Conservation (phyloP, 2,888 invertebrate genomes). For the Chrysomela aeneicollis region DNA sequence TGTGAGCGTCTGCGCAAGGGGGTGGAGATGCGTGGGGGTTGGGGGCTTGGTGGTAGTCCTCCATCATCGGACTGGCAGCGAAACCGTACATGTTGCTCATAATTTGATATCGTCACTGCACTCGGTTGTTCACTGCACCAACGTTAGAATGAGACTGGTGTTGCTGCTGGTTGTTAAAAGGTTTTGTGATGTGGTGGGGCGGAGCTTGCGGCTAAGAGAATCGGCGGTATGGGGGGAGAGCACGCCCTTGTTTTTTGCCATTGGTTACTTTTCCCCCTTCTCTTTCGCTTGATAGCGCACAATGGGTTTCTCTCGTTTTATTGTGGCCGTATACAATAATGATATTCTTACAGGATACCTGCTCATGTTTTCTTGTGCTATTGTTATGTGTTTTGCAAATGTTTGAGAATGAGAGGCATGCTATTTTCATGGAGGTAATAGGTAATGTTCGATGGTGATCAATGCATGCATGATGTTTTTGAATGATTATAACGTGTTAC, state of each 20-base stretch:
- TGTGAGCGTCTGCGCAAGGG: slow-evolving; percentile 71
- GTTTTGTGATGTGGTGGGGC: slow-evolving; percentile 47
- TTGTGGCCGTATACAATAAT: slow-evolving; percentile 39
- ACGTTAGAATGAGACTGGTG: slow-evolving; percentile 50
- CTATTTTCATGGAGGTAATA: slow-evolving; percentile 6
- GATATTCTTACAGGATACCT: slow-evolving; percentile 51
- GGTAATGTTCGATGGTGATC: background rate
- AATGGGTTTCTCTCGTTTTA: slow-evolving; percentile 44
- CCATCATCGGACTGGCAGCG: slow-evolving; percentile 49
- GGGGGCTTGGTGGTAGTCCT: slow-evolving; percentile 53
- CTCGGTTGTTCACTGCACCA: slow-evolving; percentile 38
- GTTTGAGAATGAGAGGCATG: slow-evolving; percentile 37
- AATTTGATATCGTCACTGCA: slow-evolving; percentile 41
- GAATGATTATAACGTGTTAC: too few relatives aligned
- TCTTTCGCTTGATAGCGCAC: slow-evolving; percentile 44
- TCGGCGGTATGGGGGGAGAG: slow-evolving; percentile 47
- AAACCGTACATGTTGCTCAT: slow-evolving; percentile 55
- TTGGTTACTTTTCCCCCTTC: slow-evolving; percentile 54
- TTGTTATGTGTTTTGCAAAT: slow-evolving; percentile 42
- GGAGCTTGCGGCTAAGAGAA: slow-evolving; percentile 49
- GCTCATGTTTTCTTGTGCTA: slow-evolving; percentile 47
- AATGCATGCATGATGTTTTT: too few relatives aligned
- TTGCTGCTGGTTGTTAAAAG: slow-evolving; percentile 43
- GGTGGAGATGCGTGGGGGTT: slow-evolving; percentile 39
- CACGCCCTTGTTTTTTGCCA: slow-evolving; percentile 56